Conservation (phyloP, 53 echinoderm and acorn worm species). For the Apostichopus leukothele region DNA sequence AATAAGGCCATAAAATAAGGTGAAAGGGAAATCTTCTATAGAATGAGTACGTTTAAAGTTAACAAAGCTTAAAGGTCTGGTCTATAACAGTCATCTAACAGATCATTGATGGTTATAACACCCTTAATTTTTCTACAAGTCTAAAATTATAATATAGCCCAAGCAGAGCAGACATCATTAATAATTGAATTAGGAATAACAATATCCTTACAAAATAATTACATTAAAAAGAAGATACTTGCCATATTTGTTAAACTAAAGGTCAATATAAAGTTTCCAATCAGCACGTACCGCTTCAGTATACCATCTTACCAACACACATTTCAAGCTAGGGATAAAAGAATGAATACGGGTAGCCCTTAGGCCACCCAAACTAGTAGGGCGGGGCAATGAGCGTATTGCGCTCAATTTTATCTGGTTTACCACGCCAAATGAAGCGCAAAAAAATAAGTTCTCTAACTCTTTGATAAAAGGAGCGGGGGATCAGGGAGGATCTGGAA, state of each 20-base stretch:
- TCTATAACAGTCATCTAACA: background rate
- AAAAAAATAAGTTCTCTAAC: background rate
- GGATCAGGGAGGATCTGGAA: conserved; percentile 14
- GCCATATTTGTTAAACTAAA: no score
- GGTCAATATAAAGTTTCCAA: no score
- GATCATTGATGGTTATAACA: background rate
- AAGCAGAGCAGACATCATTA: no score
- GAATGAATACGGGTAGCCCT: no score
- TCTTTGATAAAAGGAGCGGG: background rate
- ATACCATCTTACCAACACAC: no score
- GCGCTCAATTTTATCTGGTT: conserved; percentile 11
- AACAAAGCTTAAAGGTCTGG: background rate
- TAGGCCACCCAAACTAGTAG: no score
- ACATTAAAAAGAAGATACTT: no score
- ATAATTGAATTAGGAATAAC: no score
- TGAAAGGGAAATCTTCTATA: background rate
- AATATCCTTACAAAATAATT: no score
- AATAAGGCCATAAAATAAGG: background rate
- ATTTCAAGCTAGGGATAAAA: no score
- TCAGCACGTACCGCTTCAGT: no score
- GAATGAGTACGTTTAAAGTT: background rate
- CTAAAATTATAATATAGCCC: background rate
- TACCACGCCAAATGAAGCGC: background rate
- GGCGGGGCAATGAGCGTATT: no score
- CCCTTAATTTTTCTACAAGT: background rate